phyloP scores from a whole-genome alignment of 2,797 vertebrate species.

The Sebastes baramenuke region DNA sequence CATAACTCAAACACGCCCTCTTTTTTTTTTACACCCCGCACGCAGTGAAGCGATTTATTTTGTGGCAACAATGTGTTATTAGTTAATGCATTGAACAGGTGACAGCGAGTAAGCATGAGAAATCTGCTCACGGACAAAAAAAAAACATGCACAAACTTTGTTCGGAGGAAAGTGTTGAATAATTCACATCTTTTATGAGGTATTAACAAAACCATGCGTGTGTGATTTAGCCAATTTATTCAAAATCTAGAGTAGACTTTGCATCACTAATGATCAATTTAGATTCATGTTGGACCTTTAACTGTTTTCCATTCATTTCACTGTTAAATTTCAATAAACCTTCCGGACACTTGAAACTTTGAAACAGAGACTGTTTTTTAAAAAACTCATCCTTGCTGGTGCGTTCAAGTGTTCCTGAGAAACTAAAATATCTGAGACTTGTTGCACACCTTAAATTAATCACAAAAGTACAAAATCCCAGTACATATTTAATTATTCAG shows the following conservation, averaged over 20 bases:
- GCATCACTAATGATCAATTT: not conserved
- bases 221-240: not conserved
- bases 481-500: not conserved
- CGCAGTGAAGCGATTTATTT: conserved; percentile 5
- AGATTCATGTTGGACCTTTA: not conserved
- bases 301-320: not conserved
- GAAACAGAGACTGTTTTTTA: not conserved
- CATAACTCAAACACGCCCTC: not conserved
- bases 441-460: not conserved
- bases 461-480: no score
- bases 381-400: not conserved
- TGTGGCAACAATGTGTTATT: conserved; percentile 28
- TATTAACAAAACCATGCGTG: not conserved
- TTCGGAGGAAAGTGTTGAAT: not conserved
- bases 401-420: not conserved
- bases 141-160: not conserved
- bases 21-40: not conserved
- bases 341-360: not conserved
- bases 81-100: conserved; percentile 13
- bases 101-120: not conserved
- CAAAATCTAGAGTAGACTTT: not conserved
- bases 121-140: not conserved
- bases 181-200: not conserved
- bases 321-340: not conserved
- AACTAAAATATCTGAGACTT: not conserved